Base-by-base conservation (phyloP, 2,797 vertebrate species). In the Oreortyx pictus region DNA sequence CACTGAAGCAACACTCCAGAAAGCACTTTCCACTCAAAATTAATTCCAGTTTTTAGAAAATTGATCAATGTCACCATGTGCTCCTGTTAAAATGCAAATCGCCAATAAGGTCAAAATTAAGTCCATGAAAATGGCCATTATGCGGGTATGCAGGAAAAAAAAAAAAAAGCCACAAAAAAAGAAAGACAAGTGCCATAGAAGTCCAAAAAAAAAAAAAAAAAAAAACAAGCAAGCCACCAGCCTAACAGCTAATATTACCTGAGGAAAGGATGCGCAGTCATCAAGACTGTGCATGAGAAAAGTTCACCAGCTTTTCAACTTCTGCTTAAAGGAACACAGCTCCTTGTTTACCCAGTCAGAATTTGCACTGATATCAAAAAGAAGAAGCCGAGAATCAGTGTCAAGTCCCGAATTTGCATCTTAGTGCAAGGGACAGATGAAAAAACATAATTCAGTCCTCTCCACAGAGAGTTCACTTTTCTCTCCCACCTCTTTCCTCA, bases 361-460 rank as follows among this genome's bases (percentile, higher is more conserved):
- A 85, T 54, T 8, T 2, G 3, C 60, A 16, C 64, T 37, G 8
- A 49, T 67, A 65, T 67, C 83, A 90, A 84, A 78, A 78, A 93
- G 64, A 94, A 95, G 74, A 74, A 91, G 71, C 92, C 84, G 81
- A 67, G 89, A 96, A 93, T 82, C 82, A 88, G 84, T 33, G 33
- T 61, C 71, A 56, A 90, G 83, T 39, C 76, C 95, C 94, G 92
- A 92, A 82, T 90, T 84, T 79, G 82, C 86, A 84, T 52, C 67
- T 37, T 22, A 92, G 78, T 86, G 90, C 3, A 92, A 87, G 86
- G 78, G 49, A 41, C 50, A 81, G 24, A 37, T 85, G 93, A 49
- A 86, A 80, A 3, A 39, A n/a, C 31, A 61, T 12, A 65, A 11
- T 25, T n/a, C 39, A 37, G 27, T 14, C 33, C 46, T 25, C 19